A percentile compares a stretch with the other conserved stretches of the same genome.
These are phyloP conservation scores for Mallateleia sp. DNA, from an alignment of 2,888 invertebrate species.

Conservation along the genomic window DNA sequence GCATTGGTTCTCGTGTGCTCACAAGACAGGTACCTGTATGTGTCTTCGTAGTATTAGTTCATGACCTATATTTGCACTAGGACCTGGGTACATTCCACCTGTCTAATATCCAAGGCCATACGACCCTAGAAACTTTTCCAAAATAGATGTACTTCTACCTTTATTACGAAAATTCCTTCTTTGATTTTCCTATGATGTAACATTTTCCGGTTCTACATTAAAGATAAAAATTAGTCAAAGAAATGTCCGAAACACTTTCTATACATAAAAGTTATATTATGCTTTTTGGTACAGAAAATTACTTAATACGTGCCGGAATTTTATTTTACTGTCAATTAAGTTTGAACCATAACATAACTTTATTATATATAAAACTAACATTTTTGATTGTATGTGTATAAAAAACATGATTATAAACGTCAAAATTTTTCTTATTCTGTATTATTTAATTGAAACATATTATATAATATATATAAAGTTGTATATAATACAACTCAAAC, in stretches of 20 bases:
- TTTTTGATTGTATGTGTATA: too few relatives aligned
- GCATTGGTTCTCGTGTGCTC: constrained; percentile 4
- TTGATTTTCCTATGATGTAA: constrained; percentile 34
- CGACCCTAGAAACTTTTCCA: constrained; percentile 55
- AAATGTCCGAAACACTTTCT: neutral
- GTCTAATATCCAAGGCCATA: constrained; percentile 63
- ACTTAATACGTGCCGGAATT: neutral
- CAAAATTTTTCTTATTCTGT: too few relatives aligned
- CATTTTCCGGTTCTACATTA: constrained; percentile 22
- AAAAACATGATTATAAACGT: too few relatives aligned
- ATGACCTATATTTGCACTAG: constrained; percentile 62
- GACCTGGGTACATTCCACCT: constrained; percentile 64
- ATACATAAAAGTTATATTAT: neutral
- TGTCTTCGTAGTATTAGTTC: constrained; percentile 47
- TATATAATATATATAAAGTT: too few relatives aligned
- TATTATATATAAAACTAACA: too few relatives aligned
- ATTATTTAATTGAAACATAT: too few relatives aligned
- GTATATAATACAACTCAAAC: too few relatives aligned
- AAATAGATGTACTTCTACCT: constrained; percentile 39
- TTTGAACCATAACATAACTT: too few relatives aligned
- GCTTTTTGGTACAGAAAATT: too few relatives aligned
- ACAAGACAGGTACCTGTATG: constrained; percentile 50
- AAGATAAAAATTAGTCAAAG: neutral
- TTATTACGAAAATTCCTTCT: constrained; percentile 36
- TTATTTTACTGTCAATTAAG: too few relatives aligned